Base-by-base conservation (phyloP, 2,888 invertebrate species). In the Zonitis immaculata region DNA sequence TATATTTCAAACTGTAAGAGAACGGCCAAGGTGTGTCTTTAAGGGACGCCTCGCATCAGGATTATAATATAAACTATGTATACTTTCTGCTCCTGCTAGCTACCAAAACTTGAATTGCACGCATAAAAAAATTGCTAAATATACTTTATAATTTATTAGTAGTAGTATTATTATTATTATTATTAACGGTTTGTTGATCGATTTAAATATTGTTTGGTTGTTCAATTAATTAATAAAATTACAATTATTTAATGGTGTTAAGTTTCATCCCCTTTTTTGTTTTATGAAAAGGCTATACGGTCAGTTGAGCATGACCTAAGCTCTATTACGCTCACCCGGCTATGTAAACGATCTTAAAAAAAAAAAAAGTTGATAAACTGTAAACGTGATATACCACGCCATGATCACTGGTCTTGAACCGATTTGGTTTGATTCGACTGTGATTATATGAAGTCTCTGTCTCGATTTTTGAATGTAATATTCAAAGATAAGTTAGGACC, bases 271-370 rank as follows among this genome's bases (percentile, higher is more conserved):
- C 56, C 9, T 6, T 18, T 48, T n/a, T n/a, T n/a, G n/a, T n/a
- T n/a, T n/a, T n/a, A n/a, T n/a, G n/a, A n/a, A 42, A 49, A 30
- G 45, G 14, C 45, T n/a, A n/a, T 35, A 57, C 44, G 57, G 57
- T 49, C 54, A 54, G 51, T 51, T 57, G 49, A 57, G 54, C 57
- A 57, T 57, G 54, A 52, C 54, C 48, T 45, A 45, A 39, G 45
- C 44, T 48, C 51, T 46, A 54, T 30, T 48, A 51, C 49, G 55
- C 48, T 54, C 55, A 51, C 48, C 56, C 48, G 54, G 44, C 54
- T 57, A 51, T 59, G 56, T 57, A 59, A 59, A 57, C 52, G 56
- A 47, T 44, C 44, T 27, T 22, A n/a, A n/a, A n/a, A n/a, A n/a
- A n/a, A 53, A 49, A 51, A 47, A 49, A 55, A 39, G 20, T 49